A percentile compares a stretch with the other conserved stretches of the same genome.
phyloP scores from a whole-genome alignment of 30 jellyfish, hydroid and myxozoan species.

The Morbakka virulenta region DNA sequence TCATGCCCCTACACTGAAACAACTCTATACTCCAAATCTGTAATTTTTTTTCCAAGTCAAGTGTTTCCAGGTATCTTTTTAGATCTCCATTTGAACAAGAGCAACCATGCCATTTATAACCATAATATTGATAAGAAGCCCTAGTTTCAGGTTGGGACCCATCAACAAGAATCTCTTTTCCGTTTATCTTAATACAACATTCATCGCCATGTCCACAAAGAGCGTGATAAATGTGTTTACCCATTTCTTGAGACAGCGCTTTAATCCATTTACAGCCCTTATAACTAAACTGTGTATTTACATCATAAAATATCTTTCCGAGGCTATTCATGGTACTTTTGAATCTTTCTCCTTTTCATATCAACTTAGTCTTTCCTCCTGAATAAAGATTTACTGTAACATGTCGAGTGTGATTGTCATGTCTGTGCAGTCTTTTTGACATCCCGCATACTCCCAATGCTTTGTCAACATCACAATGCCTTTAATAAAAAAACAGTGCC shows the following conservation, averaged over 20 bases:
- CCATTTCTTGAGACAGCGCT: background rate
- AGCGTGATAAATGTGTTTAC: background rate
- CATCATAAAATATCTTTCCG: background rate
- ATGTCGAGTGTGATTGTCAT: background rate
- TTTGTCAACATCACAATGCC: background rate
- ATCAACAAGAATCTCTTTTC: background rate
- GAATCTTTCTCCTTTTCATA: background rate
- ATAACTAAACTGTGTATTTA: background rate
- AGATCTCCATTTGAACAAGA: background rate
- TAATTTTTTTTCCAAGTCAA: background rate
- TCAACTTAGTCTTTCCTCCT: background rate
- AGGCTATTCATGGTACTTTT: background rate
- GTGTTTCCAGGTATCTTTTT: background rate
- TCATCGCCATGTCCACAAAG: background rate
- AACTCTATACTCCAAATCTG: background rate
- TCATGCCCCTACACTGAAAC: constrained; percentile 26
- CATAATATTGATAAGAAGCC: constrained; percentile 5
- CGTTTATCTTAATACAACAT: background rate
- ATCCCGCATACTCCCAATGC: background rate
- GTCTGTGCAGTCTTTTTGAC: background rate
- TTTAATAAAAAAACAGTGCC: background rate
- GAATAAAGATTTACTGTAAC: background rate
- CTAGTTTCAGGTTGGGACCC: constrained; percentile 14
- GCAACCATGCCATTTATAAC: constrained; percentile 39
- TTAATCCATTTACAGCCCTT: background rate